Evolutionary conservation across 2,113 vertebrate genomes (phyloP).

Genomic region (Speoplatyrhinus poulsoni): DNA sequence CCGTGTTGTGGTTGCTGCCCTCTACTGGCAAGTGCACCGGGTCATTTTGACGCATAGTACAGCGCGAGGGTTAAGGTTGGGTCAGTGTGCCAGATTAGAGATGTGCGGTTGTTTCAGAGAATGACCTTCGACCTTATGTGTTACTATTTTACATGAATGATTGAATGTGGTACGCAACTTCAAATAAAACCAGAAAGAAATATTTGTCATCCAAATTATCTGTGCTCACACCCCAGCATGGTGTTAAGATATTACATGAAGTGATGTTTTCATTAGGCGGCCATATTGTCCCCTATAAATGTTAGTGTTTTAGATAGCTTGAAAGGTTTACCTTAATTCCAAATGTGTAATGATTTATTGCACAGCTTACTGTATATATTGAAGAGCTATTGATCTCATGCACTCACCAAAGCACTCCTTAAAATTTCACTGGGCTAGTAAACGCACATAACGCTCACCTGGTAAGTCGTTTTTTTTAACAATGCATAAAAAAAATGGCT

Average conservation of each 20-base stretch:
- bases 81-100: not conserved
- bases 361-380: constrained; percentile 15
- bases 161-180: not conserved
- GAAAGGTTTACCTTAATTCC: constrained; percentile 28
- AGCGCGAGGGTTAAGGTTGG: not conserved
- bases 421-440: constrained; percentile 58
- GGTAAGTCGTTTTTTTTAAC: constrained; percentile 51
- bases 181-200: not conserved
- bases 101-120: not conserved
- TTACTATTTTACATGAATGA: not conserved
- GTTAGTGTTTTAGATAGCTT: constrained; percentile 25
- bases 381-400: constrained; percentile 55
- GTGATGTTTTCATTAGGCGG: constrained; percentile 23
- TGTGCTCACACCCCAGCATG: constrained; percentile 26
- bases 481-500: constrained; percentile 36
- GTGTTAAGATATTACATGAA: not conserved
- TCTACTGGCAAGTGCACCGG: too few species aligned
- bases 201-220: constrained; percentile 15
- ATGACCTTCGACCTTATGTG: too few species aligned
- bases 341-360: constrained; percentile 47
- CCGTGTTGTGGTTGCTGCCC: too few species aligned
- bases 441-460: constrained; percentile 56
- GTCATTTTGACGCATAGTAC: too few species aligned
- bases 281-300: constrained; percentile 28
- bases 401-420: constrained; percentile 46